Evolutionary conservation across 2,113 vertebrate genomes (phyloP).

Genomic region (Calyptommatus sinebrachiatus): DNA sequence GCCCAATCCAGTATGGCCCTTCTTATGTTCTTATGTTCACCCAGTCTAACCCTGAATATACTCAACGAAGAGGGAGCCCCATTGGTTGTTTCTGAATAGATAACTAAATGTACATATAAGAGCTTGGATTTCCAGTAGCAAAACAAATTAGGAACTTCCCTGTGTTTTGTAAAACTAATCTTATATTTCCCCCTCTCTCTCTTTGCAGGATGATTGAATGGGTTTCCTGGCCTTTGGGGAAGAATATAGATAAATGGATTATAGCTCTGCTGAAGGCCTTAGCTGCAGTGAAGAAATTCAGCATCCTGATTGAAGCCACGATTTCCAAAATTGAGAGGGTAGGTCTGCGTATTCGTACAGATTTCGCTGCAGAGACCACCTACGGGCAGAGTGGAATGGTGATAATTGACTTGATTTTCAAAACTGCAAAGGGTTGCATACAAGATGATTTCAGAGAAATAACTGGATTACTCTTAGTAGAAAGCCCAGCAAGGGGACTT

Average conservation of each 20-base stretch:
- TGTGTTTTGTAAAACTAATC: neutral
- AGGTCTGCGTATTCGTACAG: constrained; percentile 42
- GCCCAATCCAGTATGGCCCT: no score
- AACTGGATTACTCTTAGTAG: no score
- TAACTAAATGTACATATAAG: neutral
- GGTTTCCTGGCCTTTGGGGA: constrained; percentile 81
- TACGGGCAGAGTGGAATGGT: neutral
- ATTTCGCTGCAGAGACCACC: neutral
- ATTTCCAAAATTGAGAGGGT: constrained; percentile 84
- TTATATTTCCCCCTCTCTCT: neutral
- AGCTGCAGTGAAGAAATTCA: constrained; percentile 82
- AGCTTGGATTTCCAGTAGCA: neutral
- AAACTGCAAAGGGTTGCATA: no score
- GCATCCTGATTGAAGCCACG: constrained; percentile 82
- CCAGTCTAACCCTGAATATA: no score
- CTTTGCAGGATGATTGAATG: constrained; percentile 80
- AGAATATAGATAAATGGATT: constrained; percentile 84
- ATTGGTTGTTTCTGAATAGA: neutral
- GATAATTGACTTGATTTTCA: no score
- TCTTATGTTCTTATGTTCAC: no score
- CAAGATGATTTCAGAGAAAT: no score
- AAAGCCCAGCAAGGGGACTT: no score
- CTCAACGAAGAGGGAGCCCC: neutral
- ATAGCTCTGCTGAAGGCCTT: constrained; percentile 78
- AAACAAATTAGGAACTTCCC: neutral